These are phyloP conservation scores for Melanostoma scalare DNA, from an alignment of 2,888 invertebrate species.

Conservation along the genomic window DNA sequence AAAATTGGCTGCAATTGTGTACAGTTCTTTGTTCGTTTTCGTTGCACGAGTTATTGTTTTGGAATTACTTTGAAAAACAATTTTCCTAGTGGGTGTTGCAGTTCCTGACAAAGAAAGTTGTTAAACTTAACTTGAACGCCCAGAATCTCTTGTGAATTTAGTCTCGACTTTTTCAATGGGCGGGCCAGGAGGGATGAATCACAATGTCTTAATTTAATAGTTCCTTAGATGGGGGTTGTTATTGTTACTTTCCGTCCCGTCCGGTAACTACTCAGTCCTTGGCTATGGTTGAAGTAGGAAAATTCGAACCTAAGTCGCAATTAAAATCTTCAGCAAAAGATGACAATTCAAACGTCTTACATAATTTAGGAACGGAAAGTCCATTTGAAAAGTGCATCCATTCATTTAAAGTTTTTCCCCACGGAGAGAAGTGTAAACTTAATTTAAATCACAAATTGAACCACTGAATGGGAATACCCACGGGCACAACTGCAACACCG, in stretches of 20 bases:
- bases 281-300: not conserved
- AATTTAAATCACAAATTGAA: constrained; percentile 56
- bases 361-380: not conserved
- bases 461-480: constrained; percentile 49
- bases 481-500: constrained; percentile 10
- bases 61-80: constrained; percentile 33
- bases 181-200: too few relatives aligned
- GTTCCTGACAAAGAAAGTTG: not conserved
- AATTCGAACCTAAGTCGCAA: not conserved
- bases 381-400: constrained; percentile 22
- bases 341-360: constrained; percentile 4
- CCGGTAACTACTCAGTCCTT: too few relatives aligned
- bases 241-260: not conserved
- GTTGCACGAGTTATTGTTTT: constrained; percentile 27
- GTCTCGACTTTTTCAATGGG: not conserved
- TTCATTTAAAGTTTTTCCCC: constrained; percentile 15
- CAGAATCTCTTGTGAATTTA: constrained; percentile 7
- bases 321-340: constrained; percentile 7
- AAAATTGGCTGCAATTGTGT: constrained; percentile 50
- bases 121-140: not conserved
- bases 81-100: not conserved
- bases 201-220: not conserved
- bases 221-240: not conserved
- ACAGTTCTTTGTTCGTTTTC: not conserved
- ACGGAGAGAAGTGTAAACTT: constrained; percentile 50